Conservation (phyloP, 2,113 vertebrate species). For the Gila orcuttii region DNA sequence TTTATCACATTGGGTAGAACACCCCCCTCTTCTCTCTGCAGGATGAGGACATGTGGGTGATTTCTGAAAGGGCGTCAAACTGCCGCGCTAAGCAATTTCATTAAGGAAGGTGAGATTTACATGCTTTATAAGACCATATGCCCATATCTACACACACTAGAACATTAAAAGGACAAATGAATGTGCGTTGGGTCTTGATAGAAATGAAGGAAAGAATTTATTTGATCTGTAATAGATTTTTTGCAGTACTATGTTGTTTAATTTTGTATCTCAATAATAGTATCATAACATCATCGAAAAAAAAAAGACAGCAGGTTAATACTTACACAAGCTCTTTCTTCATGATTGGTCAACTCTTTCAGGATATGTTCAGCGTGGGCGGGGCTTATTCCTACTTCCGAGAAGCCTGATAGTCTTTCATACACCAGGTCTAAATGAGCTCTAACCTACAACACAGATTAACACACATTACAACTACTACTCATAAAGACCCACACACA, state of each 20-base stretch:
- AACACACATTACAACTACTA: not conserved
- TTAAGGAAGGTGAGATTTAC: not conserved
- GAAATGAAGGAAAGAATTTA: not conserved
- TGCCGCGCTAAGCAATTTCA: slow-evolving; percentile 2
- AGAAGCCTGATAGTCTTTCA: slow-evolving; percentile 83
- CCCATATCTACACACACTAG: not conserved
- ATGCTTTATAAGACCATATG: not conserved
- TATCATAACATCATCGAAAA: not conserved
- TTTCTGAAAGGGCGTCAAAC: slow-evolving; percentile 6
- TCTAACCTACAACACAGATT: slow-evolving; percentile 79
- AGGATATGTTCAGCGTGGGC: slow-evolving; percentile 88
- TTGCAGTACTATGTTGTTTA: not conserved
- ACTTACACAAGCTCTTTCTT: slow-evolving; percentile 87
- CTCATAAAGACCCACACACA: not conserved
- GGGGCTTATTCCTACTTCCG: slow-evolving; percentile 89
- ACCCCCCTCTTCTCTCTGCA: not conserved
- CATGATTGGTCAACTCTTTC: slow-evolving; percentile 83
- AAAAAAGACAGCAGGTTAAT: not conserved
- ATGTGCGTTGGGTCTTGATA: not conserved
- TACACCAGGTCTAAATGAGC: slow-evolving; percentile 80
- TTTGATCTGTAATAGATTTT: not conserved
- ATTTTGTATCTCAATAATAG: not conserved
- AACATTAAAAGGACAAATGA: not conserved
- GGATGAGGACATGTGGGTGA: not conserved
- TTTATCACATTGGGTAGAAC: not conserved